phyloP scores from a whole-genome alignment of 2,888 invertebrate genomes.

The Pyrocoelia pectoralis region DNA sequence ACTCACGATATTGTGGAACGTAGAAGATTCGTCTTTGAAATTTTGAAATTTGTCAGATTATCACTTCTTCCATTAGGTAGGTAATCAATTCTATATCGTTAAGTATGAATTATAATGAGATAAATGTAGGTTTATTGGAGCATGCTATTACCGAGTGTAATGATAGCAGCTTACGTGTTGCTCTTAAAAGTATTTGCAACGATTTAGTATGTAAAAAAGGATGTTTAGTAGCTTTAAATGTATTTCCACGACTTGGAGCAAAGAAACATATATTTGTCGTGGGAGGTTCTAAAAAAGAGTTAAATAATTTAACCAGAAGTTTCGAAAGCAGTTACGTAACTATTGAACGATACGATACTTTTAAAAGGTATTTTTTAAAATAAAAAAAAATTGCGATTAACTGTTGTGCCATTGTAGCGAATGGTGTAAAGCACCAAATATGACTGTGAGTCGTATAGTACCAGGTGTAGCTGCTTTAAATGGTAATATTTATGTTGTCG shows the following conservation, averaged over 20 bases:
- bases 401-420: too few species aligned
- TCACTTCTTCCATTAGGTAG: conserved; percentile 77
- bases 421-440: conserved; percentile 83
- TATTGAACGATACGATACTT: conserved; percentile 79
- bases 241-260: conserved; percentile 83
- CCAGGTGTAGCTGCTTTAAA: conserved; percentile 85
- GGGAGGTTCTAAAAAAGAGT: conserved; percentile 87
- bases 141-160: conserved; percentile 78
- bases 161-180: conserved; percentile 80
- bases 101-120: background rate
- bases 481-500: conserved; percentile 88
- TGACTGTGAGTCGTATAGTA: conserved; percentile 85
- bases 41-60: conserved; percentile 81
- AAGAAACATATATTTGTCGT: conserved; percentile 88
- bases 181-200: conserved; percentile 79
- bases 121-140: conserved; percentile 71
- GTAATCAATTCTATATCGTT: background rate
- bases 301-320: conserved; percentile 73
- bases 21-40: conserved; percentile 85
- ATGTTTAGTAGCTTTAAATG: conserved; percentile 77
- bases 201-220: conserved; percentile 81
- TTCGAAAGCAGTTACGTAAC: conserved; percentile 79
- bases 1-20: conserved; percentile 80
- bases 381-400: too few species aligned
- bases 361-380: conserved; percentile 69